Conservation (phyloP, 1,140 invertebrate genomes). For the Drosophila repleta region DNA sequence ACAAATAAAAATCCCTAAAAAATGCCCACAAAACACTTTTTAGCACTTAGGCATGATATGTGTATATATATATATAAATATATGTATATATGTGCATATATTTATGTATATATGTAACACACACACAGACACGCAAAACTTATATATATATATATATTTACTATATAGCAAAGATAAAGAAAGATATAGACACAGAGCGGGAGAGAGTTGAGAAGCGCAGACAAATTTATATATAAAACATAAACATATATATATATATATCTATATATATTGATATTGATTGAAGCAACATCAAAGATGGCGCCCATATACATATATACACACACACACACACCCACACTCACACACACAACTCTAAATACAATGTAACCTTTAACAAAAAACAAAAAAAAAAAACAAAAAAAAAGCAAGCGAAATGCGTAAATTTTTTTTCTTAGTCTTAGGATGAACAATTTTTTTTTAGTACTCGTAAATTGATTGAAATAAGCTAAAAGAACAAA, state of each 20-base stretch:
- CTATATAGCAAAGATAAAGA: conserved; percentile 21
- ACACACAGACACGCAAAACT: conserved; percentile 18
- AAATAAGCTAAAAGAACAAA: conserved; percentile 37
- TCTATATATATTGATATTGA: conserved; percentile 49
- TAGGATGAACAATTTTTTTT: conserved; percentile 73
- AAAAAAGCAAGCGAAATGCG: conserved; percentile 20
- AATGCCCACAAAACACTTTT: conserved; percentile 9
- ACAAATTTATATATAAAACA: conserved; percentile 43
- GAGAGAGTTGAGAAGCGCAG: conserved; percentile 6
- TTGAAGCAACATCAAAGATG: conserved; percentile 74
- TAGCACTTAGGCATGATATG: conserved; percentile 43
- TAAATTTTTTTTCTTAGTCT: conserved; percentile 75
- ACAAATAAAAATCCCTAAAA: too few species aligned
- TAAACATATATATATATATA: conserved; percentile 35
- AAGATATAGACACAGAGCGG: conserved; percentile 10
- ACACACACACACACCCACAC: conserved; percentile 23
- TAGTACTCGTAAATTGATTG: conserved; percentile 71
- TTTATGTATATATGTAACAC: conserved; percentile 29
- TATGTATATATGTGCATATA: background rate
- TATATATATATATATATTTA: conserved; percentile 11
- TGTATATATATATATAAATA: conserved; percentile 30
- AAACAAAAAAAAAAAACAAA: conserved; percentile 27
- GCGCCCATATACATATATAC: conserved; percentile 47
- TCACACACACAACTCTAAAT: conserved; percentile 36
- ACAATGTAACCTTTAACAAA: conserved; percentile 57